A percentile compares a stretch with the other conserved stretches of the same genome.
Evolutionary conservation across 2,888 invertebrate species (phyloP).

Genomic region (Choreutis nemorana): DNA sequence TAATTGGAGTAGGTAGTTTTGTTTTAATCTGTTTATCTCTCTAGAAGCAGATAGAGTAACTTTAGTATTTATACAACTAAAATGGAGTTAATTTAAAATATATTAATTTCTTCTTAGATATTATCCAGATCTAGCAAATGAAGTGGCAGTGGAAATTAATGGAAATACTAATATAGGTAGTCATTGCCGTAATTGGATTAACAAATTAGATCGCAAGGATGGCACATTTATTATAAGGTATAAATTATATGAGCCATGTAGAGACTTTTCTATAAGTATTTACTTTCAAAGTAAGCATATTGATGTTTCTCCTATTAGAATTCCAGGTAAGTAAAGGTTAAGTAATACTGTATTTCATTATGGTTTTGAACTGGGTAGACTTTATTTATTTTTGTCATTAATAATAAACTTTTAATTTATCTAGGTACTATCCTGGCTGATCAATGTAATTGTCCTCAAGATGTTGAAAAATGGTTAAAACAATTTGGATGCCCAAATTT

Average conservation of each 20-base stretch:
- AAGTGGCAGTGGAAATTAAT: conserved; percentile 64
- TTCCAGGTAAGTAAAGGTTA: conserved; percentile 59
- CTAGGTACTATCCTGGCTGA: conserved; percentile 78
- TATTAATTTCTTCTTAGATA: conserved; percentile 52
- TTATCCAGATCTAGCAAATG: conserved; percentile 55
- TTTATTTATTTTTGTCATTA: not conserved
- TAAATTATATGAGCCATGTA: conserved; percentile 78
- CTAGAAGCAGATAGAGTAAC: too few relatives aligned
- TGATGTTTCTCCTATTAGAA: conserved; percentile 69
- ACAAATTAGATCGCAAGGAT: conserved; percentile 83
- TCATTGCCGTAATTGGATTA: conserved; percentile 76
- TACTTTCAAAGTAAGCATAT: conserved; percentile 70
- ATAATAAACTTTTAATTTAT: conserved; percentile 22
- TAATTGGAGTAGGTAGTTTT: too few relatives aligned
- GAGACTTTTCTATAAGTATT: conserved; percentile 73
- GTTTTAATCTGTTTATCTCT: too few relatives aligned
- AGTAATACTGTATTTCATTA: conserved; percentile 11
- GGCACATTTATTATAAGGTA: conserved; percentile 86
- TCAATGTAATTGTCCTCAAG: conserved; percentile 83
- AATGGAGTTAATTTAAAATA: conserved; percentile 13
- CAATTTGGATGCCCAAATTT: conserved; percentile 69
- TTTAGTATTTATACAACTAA: too few relatives aligned
- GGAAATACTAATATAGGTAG: conserved; percentile 54
- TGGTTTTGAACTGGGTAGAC: too few relatives aligned
- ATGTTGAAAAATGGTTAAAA: conserved; percentile 71